A percentile compares a stretch with the other conserved stretches of the same genome.
Evolutionary conservation across 2,113 vertebrate genomes (phyloP).

Genomic region (Triplophysa tibetana): DNA sequence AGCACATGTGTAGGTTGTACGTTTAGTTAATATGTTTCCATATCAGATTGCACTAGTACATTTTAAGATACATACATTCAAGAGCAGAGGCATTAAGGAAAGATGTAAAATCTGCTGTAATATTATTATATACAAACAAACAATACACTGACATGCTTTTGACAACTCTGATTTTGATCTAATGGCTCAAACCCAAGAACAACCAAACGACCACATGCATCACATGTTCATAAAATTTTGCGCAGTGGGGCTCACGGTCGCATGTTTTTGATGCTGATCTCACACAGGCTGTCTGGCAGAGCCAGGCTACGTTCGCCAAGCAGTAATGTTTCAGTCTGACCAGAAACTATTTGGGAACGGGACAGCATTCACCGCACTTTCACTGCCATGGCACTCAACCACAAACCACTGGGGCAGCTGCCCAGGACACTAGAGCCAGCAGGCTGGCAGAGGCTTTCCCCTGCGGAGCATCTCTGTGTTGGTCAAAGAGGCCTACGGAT

Average conservation of each 20-base stretch:
- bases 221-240: conserved; percentile 28
- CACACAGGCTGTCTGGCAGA: conserved; percentile 49
- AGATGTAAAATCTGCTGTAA: no score
- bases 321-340: conserved; percentile 56
- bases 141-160: not conserved
- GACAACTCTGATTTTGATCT: conserved; percentile 25
- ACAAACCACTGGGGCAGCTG: conserved; percentile 54
- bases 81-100: no score
- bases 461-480: conserved; percentile 17
- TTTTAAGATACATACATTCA: no score
- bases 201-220: conserved; percentile 31
- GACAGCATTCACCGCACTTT: conserved; percentile 47
- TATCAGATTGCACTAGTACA: no score
- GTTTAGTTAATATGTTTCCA: no score
- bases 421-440: conserved; percentile 50
- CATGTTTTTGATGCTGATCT: conserved; percentile 49
- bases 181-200: conserved; percentile 24
- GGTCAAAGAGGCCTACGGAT: conserved; percentile 23
- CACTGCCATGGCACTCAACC: conserved; percentile 54
- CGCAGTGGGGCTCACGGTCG: conserved; percentile 28
- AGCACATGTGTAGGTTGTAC: conserved; percentile 44
- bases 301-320: conserved; percentile 35
- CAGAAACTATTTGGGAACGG: conserved; percentile 51
- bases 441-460: conserved; percentile 46
- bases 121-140: not conserved